A percentile compares a stretch with the other conserved stretches of the same genome.
Conservation (phyloP, 2,113 vertebrate species). For the Anser cygnoides region DNA sequence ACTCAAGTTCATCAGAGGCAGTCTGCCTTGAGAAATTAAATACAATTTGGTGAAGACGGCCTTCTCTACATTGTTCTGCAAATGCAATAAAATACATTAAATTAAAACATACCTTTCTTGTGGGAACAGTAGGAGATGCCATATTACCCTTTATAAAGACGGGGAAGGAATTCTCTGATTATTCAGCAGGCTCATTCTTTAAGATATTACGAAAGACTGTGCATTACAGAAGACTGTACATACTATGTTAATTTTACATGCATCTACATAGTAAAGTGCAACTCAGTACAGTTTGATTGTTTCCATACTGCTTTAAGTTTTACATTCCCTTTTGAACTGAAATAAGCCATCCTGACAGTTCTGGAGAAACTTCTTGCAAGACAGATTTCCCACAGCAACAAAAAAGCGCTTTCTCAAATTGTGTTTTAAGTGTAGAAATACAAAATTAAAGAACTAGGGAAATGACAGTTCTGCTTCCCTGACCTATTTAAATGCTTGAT, state of each 20-base stretch:
- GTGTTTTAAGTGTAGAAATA: background rate
- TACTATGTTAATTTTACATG: background rate
- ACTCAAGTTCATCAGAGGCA: conserved; percentile 83
- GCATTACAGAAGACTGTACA: background rate
- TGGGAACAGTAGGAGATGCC: background rate
- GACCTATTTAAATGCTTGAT: background rate
- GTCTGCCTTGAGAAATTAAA: conserved; percentile 87
- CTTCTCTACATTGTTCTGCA: conserved; percentile 87
- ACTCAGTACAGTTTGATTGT: background rate
- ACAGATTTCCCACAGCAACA: background rate
- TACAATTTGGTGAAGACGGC: conserved; percentile 81
- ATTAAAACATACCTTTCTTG: background rate
- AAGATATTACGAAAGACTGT: background rate
- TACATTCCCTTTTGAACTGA: background rate
- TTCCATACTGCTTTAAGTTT: background rate
- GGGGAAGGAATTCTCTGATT: background rate
- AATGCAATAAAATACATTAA: background rate
- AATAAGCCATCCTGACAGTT: background rate
- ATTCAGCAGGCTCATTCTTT: background rate
- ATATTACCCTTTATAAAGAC: background rate
- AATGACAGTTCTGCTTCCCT: background rate
- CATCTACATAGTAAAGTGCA: background rate
- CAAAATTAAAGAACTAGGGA: background rate
- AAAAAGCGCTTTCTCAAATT: background rate
- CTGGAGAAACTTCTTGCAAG: background rate